phyloP scores from a whole-genome alignment of 2,888 invertebrate species.

The Argyresthia albistria region DNA sequence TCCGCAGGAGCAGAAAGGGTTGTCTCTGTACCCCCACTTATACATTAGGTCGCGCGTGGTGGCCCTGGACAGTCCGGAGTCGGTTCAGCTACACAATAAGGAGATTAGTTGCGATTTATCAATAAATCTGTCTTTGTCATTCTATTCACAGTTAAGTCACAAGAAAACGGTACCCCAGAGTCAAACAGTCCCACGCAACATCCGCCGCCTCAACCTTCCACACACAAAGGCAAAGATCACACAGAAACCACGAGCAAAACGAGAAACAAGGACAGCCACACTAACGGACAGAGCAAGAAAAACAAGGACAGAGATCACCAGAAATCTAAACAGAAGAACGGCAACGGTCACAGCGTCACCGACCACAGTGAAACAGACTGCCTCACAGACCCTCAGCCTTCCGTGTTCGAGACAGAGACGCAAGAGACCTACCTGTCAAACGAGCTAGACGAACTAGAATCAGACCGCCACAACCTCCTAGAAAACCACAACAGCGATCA shows the following conservation, averaged over 20 bases:
- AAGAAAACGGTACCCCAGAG: constrained; percentile 68
- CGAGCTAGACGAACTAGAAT: constrained; percentile 59
- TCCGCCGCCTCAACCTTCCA: constrained; percentile 23
- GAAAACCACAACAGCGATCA: constrained; percentile 64
- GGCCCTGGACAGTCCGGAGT: no score
- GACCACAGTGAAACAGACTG: constrained; percentile 34
- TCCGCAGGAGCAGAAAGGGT: no score
- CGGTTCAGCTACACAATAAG: no score
- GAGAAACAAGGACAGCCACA: constrained; percentile 27
- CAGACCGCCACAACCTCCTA: constrained; percentile 61
- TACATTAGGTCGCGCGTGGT: no score
- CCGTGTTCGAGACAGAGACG: constrained; percentile 49
- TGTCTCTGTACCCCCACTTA: no score
- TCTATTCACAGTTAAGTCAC: constrained; percentile 53
- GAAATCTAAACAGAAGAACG: constrained; percentile 19
- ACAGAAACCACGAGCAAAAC: constrained; percentile 36
- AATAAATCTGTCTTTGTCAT: no score
- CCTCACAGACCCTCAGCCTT: constrained; percentile 7
- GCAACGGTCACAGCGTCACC: constrained; percentile 28
- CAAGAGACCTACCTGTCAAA: constrained; percentile 42
- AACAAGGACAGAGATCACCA: constrained; percentile 65
- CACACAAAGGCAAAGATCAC: constrained; percentile 48
- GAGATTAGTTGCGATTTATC: no score
- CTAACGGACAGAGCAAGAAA: constrained; percentile 43
- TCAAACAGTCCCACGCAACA: constrained; percentile 59